Evolutionary conservation across 2,113 vertebrate species (phyloP).

Genomic region (Ursus arctos): DNA sequence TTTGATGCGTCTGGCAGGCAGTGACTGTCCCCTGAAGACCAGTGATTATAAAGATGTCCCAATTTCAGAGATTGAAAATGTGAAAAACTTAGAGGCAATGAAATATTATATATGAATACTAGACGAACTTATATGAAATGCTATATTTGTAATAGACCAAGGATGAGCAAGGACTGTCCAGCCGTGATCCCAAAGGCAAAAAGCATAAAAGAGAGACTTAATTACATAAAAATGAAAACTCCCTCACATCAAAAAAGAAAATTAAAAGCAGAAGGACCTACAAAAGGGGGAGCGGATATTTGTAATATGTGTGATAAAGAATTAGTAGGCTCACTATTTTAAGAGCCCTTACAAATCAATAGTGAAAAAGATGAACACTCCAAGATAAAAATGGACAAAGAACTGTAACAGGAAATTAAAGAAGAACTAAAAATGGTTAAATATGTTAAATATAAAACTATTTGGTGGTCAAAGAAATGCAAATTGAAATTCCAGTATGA

Average conservation of each 20-base stretch:
- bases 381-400: conserved; percentile 62
- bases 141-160: background rate
- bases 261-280: conserved; percentile 42
- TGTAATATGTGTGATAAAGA: background rate
- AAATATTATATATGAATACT: background rate
- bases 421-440: conserved; percentile 51
- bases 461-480: conserved; percentile 49
- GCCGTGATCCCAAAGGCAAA: background rate
- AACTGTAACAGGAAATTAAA: conserved; percentile 46
- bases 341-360: conserved; percentile 38
- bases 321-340: conserved; percentile 54
- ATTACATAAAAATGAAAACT: conserved; percentile 43
- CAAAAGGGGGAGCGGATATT: background rate
- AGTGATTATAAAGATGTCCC: background rate
- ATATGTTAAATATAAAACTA: conserved; percentile 50
- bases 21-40: background rate
- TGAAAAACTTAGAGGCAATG: background rate
- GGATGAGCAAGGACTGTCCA: background rate
- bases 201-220: background rate
- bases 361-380: conserved; percentile 45
- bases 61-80: background rate
- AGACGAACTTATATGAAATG: background rate
- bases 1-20: background rate
- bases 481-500: conserved; percentile 43
- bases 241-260: background rate